Evolutionary conservation across 1,140 invertebrate genomes (phyloP).

Genomic region (Hypothenemus hampei): DNA sequence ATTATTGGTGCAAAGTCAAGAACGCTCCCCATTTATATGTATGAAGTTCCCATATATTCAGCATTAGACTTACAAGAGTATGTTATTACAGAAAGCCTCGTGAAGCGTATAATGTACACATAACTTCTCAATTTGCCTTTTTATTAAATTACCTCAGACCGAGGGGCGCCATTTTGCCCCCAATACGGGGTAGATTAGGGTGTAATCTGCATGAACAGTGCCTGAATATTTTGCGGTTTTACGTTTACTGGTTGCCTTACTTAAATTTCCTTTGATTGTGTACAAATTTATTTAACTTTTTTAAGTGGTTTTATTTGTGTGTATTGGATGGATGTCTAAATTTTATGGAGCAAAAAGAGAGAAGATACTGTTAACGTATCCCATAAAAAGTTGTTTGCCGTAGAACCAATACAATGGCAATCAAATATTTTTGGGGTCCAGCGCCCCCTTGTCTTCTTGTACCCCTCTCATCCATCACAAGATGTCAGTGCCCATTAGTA

Average conservation of each 20-base stretch:
- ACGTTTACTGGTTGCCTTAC: constrained; percentile 10
- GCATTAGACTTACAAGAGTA: constrained; percentile 17
- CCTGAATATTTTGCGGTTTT: constrained; percentile 18
- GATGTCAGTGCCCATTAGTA: constrained; percentile 58
- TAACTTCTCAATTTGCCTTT: constrained; percentile 28
- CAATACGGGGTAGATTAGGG: constrained; percentile 20
- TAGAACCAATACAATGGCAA: constrained; percentile 14
- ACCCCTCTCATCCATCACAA: constrained; percentile 53
- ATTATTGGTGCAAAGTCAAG: too few relatives aligned
- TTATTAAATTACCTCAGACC: constrained; percentile 28
- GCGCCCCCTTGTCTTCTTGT: constrained; percentile 7
- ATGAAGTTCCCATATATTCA: constrained; percentile 7
- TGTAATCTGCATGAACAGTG: constrained; percentile 24
- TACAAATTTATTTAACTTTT: too few relatives aligned
- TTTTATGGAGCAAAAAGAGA: too few relatives aligned
- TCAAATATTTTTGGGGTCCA: constrained; percentile 13
- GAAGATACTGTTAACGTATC: too few relatives aligned
- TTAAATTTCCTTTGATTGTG: too few relatives aligned
- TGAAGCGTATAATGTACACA: constrained; percentile 25
- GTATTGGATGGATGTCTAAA: too few relatives aligned
- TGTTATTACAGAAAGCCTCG: constrained; percentile 9
- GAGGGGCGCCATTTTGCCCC: constrained; percentile 17
- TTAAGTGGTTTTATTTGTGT: too few relatives aligned
- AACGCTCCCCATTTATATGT: background rate
- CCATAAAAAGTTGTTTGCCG: constrained; percentile 9